Percentiles rank a stretch among this genome's conserved stretches.
Evolutionary conservation across 2,113 vertebrate species (phyloP).

Genomic region (Paradoxurus hermaphroditus): DNA sequence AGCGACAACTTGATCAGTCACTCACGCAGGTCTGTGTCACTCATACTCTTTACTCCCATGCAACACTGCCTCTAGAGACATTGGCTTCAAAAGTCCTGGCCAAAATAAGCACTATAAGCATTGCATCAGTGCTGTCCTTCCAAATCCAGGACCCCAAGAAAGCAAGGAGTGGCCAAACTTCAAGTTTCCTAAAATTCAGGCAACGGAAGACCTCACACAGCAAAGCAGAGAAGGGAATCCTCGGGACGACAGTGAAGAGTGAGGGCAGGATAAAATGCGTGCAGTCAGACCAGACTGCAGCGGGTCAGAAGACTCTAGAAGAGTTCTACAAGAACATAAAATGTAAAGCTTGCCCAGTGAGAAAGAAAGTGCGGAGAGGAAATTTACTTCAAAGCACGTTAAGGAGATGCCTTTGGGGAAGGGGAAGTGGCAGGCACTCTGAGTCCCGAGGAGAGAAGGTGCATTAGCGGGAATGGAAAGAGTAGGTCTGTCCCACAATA

Average conservation of each 20-base stretch:
- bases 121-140: neutral
- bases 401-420: neutral
- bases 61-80: neutral
- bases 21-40: neutral
- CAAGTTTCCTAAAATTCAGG: neutral
- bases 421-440: neutral
- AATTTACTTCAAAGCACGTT: rapidly evolving
- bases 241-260: neutral
- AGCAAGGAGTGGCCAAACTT: neutral
- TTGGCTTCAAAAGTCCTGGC: neutral
- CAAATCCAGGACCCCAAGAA: neutral
- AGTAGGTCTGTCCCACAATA: neutral
- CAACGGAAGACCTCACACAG: neutral
- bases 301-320: neutral
- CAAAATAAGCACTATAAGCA: neutral
- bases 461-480: neutral
- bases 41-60: neutral
- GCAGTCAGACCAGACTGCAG: neutral
- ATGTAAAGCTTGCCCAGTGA: neutral
- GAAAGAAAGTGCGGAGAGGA: neutral
- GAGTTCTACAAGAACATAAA: neutral
- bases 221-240: neutral
- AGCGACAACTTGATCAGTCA: neutral
- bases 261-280: neutral
- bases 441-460: neutral